phyloP scores from a whole-genome alignment of 1,140 invertebrate species.

The Trypoxylus dichotomus region DNA sequence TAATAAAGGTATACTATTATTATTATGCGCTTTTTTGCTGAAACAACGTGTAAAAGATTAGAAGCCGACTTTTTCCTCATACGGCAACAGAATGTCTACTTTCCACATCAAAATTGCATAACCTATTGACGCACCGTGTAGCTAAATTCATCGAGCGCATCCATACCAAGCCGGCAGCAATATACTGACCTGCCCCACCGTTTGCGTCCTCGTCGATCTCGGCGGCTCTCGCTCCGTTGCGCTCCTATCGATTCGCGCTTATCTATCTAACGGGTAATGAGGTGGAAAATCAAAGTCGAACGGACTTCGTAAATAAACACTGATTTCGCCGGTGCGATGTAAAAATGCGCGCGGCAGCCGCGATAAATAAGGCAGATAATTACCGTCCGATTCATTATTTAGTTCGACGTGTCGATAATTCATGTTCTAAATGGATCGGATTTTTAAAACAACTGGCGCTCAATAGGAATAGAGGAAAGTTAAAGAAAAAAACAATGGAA shows the following conservation, averaged over 20 bases:
- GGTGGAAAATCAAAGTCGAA: slow-evolving; percentile 6
- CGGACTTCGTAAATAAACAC: neutral
- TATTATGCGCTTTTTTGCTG: no score
- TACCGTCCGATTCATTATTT: neutral
- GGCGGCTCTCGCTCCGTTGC: neutral
- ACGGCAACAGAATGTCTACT: no score
- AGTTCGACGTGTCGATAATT: neutral
- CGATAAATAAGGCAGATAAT: slow-evolving; percentile 3
- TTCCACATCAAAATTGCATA: neutral
- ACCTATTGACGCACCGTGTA: neutral
- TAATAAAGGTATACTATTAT: no score
- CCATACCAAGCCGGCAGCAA: no score
- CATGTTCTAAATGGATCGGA: neutral
- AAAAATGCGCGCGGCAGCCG: neutral
- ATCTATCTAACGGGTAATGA: neutral
- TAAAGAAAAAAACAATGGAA: no score
- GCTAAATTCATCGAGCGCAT: no score
- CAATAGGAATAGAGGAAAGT: no score
- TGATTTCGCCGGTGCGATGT: neutral
- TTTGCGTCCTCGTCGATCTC: neutral
- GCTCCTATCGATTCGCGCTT: neutral
- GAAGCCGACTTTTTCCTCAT: no score
- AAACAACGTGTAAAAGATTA: no score
- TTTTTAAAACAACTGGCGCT: no score
- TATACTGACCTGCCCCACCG: no score